Percentiles rank a stretch among this genome's conserved stretches.
These are phyloP conservation scores for Drosophila seguyi DNA, from an alignment of 1,140 invertebrate genomes.

Conservation along the genomic window DNA sequence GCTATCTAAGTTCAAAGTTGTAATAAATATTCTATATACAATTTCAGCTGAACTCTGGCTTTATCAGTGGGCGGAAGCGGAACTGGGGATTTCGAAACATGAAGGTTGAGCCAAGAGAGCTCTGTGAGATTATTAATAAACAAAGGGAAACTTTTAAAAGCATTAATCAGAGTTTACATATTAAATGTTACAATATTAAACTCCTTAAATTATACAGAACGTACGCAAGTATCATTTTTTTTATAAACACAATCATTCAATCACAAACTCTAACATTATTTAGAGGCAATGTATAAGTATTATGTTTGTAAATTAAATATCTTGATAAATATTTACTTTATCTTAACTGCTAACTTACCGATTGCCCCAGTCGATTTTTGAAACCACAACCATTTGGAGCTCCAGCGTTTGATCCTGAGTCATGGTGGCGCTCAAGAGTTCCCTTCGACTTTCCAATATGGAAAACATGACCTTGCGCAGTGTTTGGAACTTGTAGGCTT, in stretches of 20 bases:
- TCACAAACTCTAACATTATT: not conserved
- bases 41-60: slow-evolving; percentile 19
- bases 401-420: slow-evolving; percentile 95
- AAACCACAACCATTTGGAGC: slow-evolving; percentile 93
- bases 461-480: slow-evolving; percentile 95
- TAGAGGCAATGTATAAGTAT: not conserved
- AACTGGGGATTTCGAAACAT: not conserved
- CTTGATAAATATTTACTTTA: not conserved
- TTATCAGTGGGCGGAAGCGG: slow-evolving; percentile 9
- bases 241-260: not conserved
- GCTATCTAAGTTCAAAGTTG: slow-evolving; percentile 79
- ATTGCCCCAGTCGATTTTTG: slow-evolving; percentile 98
- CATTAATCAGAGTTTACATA: not conserved
- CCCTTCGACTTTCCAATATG: slow-evolving; percentile 92
- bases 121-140: not conserved
- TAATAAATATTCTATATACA: slow-evolving; percentile 76
- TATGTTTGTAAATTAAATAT: not conserved
- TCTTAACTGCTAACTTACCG: slow-evolving; percentile 88
- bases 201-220: too few relatives aligned
- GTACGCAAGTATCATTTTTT: not conserved
- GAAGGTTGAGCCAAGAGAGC: not conserved
- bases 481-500: slow-evolving; percentile 92
- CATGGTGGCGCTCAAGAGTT: slow-evolving; percentile 93
- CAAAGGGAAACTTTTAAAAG: not conserved
- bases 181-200: too few relatives aligned